These are phyloP conservation scores for Charadrius vociferus DNA, from an alignment of 2,113 vertebrate species.

Conservation along the genomic window DNA sequence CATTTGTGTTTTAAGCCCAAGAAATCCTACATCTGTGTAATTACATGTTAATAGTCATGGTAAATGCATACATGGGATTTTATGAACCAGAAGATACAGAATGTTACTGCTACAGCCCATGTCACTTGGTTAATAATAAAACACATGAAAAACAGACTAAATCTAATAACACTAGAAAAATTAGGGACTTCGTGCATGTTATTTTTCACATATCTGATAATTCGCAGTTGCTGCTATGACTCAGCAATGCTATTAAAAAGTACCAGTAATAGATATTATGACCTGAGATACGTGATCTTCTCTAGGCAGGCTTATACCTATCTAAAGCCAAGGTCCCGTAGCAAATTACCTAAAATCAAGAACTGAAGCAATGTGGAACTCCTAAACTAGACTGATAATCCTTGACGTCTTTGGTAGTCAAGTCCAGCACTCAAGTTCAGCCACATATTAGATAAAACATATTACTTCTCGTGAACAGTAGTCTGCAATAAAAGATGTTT, in stretches of 20 bases:
- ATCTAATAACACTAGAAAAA: background rate
- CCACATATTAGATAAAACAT: constrained; percentile 37
- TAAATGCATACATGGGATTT: background rate
- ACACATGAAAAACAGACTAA: background rate
- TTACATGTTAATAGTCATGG: background rate
- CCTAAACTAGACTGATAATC: background rate
- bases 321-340: constrained; percentile 10
- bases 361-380: background rate
- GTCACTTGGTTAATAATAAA: background rate
- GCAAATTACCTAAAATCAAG: constrained; percentile 21
- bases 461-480: constrained; percentile 50
- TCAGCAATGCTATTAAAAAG: background rate
- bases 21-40: background rate
- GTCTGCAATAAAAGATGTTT: constrained; percentile 9
- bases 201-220: background rate
- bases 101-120: background rate
- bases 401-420: background rate
- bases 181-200: background rate
- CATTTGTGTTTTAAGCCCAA: background rate
- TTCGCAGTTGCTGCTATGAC: background rate
- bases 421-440: constrained; percentile 16
- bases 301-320: background rate
- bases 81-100: background rate
- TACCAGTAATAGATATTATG: background rate
- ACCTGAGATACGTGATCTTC: background rate